These are phyloP conservation scores for Elmis aenea DNA, from an alignment of 2,888 invertebrate species.

Conservation along the genomic window DNA sequence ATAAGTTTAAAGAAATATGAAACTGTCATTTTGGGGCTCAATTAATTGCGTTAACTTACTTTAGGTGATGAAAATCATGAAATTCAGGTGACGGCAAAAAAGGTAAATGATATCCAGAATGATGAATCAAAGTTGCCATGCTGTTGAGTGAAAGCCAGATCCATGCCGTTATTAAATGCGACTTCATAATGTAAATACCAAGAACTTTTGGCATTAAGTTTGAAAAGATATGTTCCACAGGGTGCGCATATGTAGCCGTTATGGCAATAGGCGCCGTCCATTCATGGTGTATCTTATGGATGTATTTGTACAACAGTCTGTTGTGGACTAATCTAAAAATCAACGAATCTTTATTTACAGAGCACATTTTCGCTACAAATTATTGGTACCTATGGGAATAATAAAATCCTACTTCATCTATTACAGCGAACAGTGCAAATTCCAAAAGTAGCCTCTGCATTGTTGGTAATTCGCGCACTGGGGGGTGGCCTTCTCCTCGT, in stretches of 20 bases:
- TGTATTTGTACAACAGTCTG: constrained; percentile 68
- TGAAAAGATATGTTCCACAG: constrained; percentile 69
- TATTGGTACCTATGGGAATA: constrained; percentile 77
- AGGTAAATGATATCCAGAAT: constrained; percentile 70
- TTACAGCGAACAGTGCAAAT: constrained; percentile 65
- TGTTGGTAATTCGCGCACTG: constrained; percentile 65
- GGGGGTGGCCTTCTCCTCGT: constrained; percentile 62
- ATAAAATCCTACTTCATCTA: constrained; percentile 79
- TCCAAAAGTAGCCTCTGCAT: constrained; percentile 74
- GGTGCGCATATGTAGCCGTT: constrained; percentile 75
- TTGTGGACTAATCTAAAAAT: constrained; percentile 64
- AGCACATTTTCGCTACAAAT: constrained; percentile 15
- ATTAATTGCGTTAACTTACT: constrained; percentile 61
- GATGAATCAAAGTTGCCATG: constrained; percentile 72
- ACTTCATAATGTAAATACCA: constrained; percentile 68
- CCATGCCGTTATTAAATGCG: constrained; percentile 72
- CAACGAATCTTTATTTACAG: constrained; percentile 24
- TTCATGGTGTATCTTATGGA: constrained; percentile 84
- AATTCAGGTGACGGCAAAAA: constrained; percentile 61
- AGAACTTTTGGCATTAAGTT: constrained; percentile 72
- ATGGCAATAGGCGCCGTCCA: constrained; percentile 86
- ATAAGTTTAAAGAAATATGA: no score
- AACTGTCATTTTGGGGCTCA: no score
- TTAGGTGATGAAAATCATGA: constrained; percentile 83
- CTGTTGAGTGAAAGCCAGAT: constrained; percentile 75